A percentile compares a stretch with the other conserved stretches of the same genome.
These are phyloP conservation scores for Macheiramphus alcinus DNA, from an alignment of 2,113 vertebrate species.

Conservation along the genomic window DNA sequence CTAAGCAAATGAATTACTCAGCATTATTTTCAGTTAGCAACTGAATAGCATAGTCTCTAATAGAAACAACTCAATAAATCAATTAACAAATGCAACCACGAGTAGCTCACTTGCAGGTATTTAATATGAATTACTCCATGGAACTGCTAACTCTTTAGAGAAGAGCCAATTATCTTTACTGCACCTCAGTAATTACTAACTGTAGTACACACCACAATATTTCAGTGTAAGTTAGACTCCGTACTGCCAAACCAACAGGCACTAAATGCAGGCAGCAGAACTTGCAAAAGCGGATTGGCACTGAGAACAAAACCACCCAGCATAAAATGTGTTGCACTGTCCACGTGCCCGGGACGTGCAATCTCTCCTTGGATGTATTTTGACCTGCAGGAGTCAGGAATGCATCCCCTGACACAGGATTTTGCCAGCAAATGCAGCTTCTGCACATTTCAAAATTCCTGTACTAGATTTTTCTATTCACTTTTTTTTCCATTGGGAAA, in stretches of 20 bases:
- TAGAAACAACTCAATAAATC: conserved; percentile 43
- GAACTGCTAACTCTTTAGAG: conserved; percentile 35
- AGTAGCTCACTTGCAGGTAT: conserved; percentile 36
- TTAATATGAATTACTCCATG: conserved; percentile 32
- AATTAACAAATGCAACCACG: conserved; percentile 39
- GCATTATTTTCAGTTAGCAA: conserved; percentile 4
- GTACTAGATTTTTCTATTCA: not conserved
- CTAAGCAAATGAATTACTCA: conserved; percentile 7
- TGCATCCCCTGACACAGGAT: not conserved
- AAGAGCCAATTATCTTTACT: conserved; percentile 39
- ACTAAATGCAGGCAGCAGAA: not conserved
- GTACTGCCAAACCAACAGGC: not conserved
- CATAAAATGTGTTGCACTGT: too few relatives aligned
- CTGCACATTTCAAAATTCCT: not conserved
- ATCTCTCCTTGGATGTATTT: not conserved
- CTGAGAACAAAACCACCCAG: not conserved
- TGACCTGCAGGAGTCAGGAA: not conserved
- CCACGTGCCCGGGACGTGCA: not conserved
- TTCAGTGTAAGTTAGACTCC: not conserved
- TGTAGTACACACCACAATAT: not conserved
- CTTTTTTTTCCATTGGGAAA: not conserved
- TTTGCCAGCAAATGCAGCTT: not conserved
- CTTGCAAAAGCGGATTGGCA: not conserved
- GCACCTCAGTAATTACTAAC: conserved; percentile 27
- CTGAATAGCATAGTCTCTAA: not conserved